Base-by-base conservation (phyloP, 1,140 invertebrate species). In the Orchesella cincta region DNA sequence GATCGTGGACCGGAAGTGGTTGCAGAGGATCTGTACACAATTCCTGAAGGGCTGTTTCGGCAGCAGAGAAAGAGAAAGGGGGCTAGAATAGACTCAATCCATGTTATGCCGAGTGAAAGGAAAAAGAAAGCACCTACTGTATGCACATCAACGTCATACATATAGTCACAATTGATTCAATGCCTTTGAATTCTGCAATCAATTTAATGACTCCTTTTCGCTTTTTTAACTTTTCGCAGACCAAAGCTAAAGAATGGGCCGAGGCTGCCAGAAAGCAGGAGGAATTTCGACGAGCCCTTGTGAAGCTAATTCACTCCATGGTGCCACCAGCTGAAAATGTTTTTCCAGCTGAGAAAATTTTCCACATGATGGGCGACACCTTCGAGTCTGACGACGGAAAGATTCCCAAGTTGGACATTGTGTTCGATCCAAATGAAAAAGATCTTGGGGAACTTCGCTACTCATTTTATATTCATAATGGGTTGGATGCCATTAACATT, bases 391-490 rank as follows among this genome's bases (percentile, higher is more conserved):
- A 81, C 64, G 62, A 78, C 31, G 78, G 64, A 26, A 73, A 78
- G 52, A 46, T 75, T 33, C 75, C 64, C 18, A 57, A 57, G n/a
- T 23, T 36, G 29, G 76, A 77, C 34, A 57, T 74, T 35, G 71
- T 78, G 12, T 79, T 78, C 35, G 78, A 75, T 35, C 80, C 79
- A 0, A 79, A 74, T 20, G 35, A 52, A 35, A 76, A 80, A 35
- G 91, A 94, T 81, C 89, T 89, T 75, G 89, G 93, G 83, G 85
- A 93, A 79, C 84, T 94, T 81, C 88, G 93, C 79, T 97, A 97
- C 86, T 94, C 95, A 84, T 95, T 94, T 86, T 97, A 96, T 82
- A 90, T 96, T 73, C 91, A 92, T 83, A 91, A 95, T 85, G 94
- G 94, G 0, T 91, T 96, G 36, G 93, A 95, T 83, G 94, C 94